Evolutionary conservation across 2,797 vertebrate species (phyloP), one percentile per base, ranked within the genome.

Genomic region (Taeniopygia guttata): DNA sequence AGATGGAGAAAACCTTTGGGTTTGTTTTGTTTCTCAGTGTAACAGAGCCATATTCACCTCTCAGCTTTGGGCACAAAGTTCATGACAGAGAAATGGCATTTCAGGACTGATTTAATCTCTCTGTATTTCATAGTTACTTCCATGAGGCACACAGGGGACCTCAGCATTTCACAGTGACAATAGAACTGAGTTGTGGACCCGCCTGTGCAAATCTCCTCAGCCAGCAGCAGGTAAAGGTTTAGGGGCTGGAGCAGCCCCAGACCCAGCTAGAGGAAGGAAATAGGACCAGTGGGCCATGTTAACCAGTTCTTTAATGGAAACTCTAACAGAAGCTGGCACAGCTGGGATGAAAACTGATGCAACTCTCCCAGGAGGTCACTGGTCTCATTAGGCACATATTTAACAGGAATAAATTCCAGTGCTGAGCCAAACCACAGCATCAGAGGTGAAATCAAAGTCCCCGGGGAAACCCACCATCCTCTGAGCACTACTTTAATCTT

Each of bases 301-400:
- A 70, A 72, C 30, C 66, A 68, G 22, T 32, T 63, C 40, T 82
- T 79, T 60, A 59, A n/a, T 32, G 26, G 66, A 48, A 55, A 29
- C 16, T 84, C 42, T 43, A 80, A 51, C 21, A 83, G 66, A 58
- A 84, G 22, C 63, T 87, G 70, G 56, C 60, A 43, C 79, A 84
- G 46, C 69, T 75, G 66, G 10, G 13, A 54, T 77, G 72, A 63
- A 69, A 87, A 92, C 19, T 60, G 56, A 68, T 89, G 72, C 45
- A 51, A 59, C n/a, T 69, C 32, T 94, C 79, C 55, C 80, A 92
- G 63, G 67, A 77, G 80, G 72, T 64, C 83, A 92, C 42, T 73
- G 83, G 43, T 76, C 48, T 95, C 58, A 79, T 83, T 78, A 90
- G 59, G 84, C 82, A 84, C 38, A 86, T 59, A 89, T 84, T 93